These are phyloP conservation scores for Chironomus tepperi DNA, from an alignment of 1,140 invertebrate genomes.

Conservation along the genomic window DNA sequence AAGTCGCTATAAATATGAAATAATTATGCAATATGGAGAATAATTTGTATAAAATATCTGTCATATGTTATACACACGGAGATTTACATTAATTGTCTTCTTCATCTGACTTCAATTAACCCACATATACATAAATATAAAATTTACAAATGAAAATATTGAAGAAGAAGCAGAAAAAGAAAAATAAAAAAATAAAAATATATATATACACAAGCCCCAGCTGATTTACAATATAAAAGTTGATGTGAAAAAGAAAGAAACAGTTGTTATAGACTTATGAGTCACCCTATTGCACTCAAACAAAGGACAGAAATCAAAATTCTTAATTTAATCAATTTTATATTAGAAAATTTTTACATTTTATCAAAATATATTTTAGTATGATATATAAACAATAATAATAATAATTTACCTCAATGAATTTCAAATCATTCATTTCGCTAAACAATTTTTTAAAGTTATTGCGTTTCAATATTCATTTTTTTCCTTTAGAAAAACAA, in stretches of 20 bases:
- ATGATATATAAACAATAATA: background rate
- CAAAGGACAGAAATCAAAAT: background rate
- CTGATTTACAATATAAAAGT: background rate
- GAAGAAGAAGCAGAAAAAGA: background rate
- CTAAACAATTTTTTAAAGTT: slow-evolving; percentile 1
- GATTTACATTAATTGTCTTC: background rate
- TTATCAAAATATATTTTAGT: background rate
- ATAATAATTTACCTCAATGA: background rate
- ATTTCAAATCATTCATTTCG: slow-evolving; percentile 8
- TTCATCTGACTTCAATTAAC: slow-evolving; percentile 4
- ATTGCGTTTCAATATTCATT: slow-evolving; percentile 13
- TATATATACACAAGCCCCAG: background rate
- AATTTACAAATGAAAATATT: background rate
- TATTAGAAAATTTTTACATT: background rate
- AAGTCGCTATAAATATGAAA: background rate
- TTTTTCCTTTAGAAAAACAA: slow-evolving; percentile 15
- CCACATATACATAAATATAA: background rate
- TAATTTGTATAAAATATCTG: background rate
- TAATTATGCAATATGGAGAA: background rate
- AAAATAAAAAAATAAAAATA: background rate
- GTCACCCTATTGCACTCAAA: slow-evolving; percentile 11
- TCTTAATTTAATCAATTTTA: slow-evolving; percentile 2
- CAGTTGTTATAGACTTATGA: background rate
- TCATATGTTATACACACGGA: background rate
- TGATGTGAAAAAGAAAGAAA: background rate